Evolutionary conservation across 1,140 invertebrate species (phyloP), one percentile per base, ranked within the genome.

Genomic region (Polypedilum vanderplanki): DNA sequence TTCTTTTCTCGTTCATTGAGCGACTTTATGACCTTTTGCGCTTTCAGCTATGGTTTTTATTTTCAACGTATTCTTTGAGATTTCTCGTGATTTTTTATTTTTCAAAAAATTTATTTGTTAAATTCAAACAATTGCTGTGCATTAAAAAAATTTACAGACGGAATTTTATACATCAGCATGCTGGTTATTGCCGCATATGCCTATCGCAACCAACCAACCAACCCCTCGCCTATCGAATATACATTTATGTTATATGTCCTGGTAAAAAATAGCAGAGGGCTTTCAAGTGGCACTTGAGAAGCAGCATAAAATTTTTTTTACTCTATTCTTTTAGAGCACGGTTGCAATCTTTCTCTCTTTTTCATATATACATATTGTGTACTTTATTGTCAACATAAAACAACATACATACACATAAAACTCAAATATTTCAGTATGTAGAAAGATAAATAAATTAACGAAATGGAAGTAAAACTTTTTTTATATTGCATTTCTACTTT

Each of bases 321-420:
- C 41, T 46, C 41, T 46, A 46, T 46, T 46, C 41, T 46, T 46
- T 46, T 46, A 46, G 41, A 46, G 41, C 41, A 46, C 41, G 41
- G 41, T 46, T 46, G 41, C 41, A 46, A 10, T 46, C 15, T 41
- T 46, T 46, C 15, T 15, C 41, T 10, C 15, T 10, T 15, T 10
- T 46, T 46, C 41, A 46, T 46, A 41, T 41, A 46, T 15, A n/a
- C n/a, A n/a, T n/a, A 46, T 15, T 46, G 41, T 46, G 41, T 46
- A 46, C 41, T 46, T 46, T 46, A 46, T 46, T 46, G 41, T 46
- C 41, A 46, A 46, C 41, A 46, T 46, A 15, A 10, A 46, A n/a
- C n/a, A n/a, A n/a, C n/a, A n/a, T n/a, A n/a, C n/a, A n/a, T n/a
- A n/a, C n/a, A n/a, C n/a, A n/a, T n/a, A n/a, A n/a, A n/a, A n/a